A percentile compares a stretch with the other conserved stretches of the same genome.
These are phyloP conservation scores for Megastigmus dorsalis DNA, from an alignment of 2,888 invertebrate genomes.

Conservation along the genomic window DNA sequence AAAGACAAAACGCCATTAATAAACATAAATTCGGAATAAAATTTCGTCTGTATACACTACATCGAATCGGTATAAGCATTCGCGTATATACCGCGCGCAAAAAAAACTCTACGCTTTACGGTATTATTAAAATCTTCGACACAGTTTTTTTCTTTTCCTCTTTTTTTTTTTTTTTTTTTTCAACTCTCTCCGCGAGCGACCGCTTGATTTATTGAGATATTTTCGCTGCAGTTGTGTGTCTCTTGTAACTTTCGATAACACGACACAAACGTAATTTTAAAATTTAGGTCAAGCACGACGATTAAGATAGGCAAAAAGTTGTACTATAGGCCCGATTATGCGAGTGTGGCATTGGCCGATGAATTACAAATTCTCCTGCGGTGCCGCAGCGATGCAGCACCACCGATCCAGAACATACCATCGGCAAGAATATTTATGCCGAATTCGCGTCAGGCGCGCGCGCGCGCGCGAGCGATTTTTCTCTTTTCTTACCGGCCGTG, in stretches of 20 bases:
- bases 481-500: too few species aligned
- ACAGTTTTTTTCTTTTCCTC: too few species aligned
- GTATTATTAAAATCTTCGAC: slow-evolving; percentile 48
- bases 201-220: slow-evolving; percentile 48
- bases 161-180: too few species aligned
- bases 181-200: background rate
- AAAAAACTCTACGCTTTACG: slow-evolving; percentile 24
- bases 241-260: slow-evolving; percentile 47
- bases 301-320: slow-evolving; percentile 53
- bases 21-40: too few species aligned
- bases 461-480: too few species aligned
- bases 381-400: background rate
- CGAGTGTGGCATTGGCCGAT: slow-evolving; percentile 32
- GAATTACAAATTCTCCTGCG: slow-evolving; percentile 34
- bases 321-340: slow-evolving; percentile 28
- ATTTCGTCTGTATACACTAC: background rate
- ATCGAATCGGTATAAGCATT: background rate
- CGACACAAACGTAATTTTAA: slow-evolving; percentile 47
- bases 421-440: slow-evolving; percentile 1
- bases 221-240: slow-evolving; percentile 31
- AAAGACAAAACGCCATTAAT: too few species aligned
- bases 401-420: background rate
- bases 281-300: slow-evolving; percentile 52
- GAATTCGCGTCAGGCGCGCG: background rate
- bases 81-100: background rate